Base-by-base conservation (phyloP, 2,113 vertebrate species). In the Baryphthengus martii region DNA sequence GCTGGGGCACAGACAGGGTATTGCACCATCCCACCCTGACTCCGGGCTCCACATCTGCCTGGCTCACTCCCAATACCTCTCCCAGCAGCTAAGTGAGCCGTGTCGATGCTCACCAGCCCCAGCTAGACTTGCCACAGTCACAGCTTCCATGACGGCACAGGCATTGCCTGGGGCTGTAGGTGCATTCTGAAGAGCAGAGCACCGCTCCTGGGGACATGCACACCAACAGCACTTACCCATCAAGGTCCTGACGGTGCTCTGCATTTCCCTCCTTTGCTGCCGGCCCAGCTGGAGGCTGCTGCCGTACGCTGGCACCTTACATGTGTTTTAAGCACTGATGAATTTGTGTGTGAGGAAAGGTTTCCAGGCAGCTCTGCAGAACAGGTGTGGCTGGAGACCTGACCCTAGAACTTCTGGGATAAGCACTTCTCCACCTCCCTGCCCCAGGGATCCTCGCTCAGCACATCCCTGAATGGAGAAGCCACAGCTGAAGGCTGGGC, bases 401-500 rank as follows among this genome's bases (percentile, higher is more conserved):
- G 29, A 16, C 31, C 59, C 29, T 1, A 4, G 45, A 35, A 37
- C 50, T 65, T n/a, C 35, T 0, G 2, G 26, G 18, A 63, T n/a
- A 47, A 13, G 8, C 56, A 29, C 17, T 13, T 7, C 24, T 49
- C 29, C 1, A 1, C 50, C 9, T n/a, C 49, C 59, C 35, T 31
- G 53, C 17, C 21, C 40, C 3, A 1, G 35, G 25, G 37, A 65
- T 17, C 7, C 25, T 21, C 1, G 1, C 44, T 42, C 62, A 58
- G 59, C 2, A 0, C 59, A 73, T 12, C 66, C 5, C 1, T 13
- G 9, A 40, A 17, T 0, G 0, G 3, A 72, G 20, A 9, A 40
- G 65, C 45, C 3, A 1, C 29, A 13, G 83, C 53, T 3, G 7
- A 33, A 13, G 56, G 39, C 31, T 26, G 19, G 31, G 50, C 31